Conservation (phyloP, 2,888 invertebrate genomes). For the Oligia strigilis region DNA sequence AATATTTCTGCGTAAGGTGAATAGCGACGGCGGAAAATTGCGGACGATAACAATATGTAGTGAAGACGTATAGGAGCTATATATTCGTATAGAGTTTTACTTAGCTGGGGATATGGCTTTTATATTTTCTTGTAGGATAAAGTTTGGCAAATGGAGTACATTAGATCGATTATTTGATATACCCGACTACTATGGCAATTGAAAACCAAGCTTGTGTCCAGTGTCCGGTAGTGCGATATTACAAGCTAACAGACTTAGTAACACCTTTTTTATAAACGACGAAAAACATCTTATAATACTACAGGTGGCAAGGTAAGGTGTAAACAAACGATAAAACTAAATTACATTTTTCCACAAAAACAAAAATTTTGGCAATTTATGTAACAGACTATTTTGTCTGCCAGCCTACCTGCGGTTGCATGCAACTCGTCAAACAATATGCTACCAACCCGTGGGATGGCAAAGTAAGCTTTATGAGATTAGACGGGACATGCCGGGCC, state of each 20-base stretch:
- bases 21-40: conserved; percentile 33
- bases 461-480: conserved; percentile 81
- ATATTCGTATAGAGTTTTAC: conserved; percentile 33
- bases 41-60: conserved; percentile 44
- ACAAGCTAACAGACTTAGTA: not conserved
- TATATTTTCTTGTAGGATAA: conserved; percentile 1
- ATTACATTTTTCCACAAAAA: not conserved
- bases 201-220: too few species aligned
- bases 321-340: not conserved
- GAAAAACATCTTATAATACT: not conserved
- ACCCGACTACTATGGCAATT: not conserved
- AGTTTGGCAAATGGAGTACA: not conserved
- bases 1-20: conserved; percentile 31
- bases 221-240: not conserved
- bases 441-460: conserved; percentile 69
- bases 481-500: conserved; percentile 72
- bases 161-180: not conserved
- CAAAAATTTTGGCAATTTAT: conserved; percentile 17
- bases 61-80: conserved; percentile 20
- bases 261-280: not conserved
- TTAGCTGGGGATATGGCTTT: conserved; percentile 5
- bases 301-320: too few species aligned
- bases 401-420: conserved; percentile 64
- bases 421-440: conserved; percentile 71
- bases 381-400: conserved; percentile 13